Conservation (phyloP, 2,797 vertebrate species). For the Meriones psammophilus region DNA sequence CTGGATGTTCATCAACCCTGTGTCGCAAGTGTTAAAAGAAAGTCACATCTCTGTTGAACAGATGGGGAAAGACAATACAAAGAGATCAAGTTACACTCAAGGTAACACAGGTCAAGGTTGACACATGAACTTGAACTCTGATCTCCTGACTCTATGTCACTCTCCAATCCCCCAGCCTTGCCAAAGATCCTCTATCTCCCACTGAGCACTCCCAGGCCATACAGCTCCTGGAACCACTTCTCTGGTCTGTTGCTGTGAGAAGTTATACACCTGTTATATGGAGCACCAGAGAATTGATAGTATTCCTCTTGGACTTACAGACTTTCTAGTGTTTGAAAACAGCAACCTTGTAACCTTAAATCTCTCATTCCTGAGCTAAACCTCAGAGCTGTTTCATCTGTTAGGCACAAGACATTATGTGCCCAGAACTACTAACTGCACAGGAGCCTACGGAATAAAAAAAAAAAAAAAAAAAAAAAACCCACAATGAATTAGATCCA, state of each 20-base stretch:
- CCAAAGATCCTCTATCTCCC: neutral
- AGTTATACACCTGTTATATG: neutral
- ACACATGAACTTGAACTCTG: neutral
- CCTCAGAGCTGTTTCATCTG: neutral
- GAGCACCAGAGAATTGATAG: neutral
- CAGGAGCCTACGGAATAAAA: neutral
- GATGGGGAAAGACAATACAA: neutral
- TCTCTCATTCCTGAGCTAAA: slow-evolving; percentile 45
- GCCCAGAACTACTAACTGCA: neutral
- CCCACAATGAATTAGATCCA: neutral
- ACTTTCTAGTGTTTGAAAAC: slow-evolving; percentile 19
- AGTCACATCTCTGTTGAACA: neutral
- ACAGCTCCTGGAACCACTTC: neutral
- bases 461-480: no score
- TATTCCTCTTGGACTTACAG: slow-evolving; percentile 21
- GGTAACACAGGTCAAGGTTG: neutral
- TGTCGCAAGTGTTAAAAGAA: neutral
- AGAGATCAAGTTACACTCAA: neutral
- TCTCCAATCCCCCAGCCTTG: neutral
- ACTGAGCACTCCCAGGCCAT: neutral
- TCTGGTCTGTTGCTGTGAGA: neutral
- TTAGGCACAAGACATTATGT: neutral
- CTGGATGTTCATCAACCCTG: neutral
- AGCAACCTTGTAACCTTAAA: slow-evolving; percentile 20
- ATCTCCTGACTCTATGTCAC: slow-evolving; percentile 8